Percentiles rank a stretch among this genome's conserved stretches.
Conservation (phyloP, 2,113 vertebrate species). For the Etheostoma spectabile region DNA sequence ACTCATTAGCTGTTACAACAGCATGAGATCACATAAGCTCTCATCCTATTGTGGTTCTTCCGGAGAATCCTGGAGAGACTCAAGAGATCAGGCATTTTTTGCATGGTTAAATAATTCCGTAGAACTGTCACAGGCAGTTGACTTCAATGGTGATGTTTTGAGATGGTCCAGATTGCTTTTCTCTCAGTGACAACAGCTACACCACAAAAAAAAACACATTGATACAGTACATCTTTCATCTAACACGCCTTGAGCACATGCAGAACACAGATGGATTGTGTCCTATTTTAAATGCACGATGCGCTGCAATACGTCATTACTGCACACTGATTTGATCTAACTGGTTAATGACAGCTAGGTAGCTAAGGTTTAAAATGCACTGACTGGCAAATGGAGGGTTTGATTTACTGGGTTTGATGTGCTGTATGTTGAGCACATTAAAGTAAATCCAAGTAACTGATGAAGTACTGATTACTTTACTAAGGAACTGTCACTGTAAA, state of each 20-base stretch:
- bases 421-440: constrained; percentile 42
- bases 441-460: constrained; percentile 33
- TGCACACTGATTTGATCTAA: constrained; percentile 37
- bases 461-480: constrained; percentile 56
- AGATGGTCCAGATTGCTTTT: constrained; percentile 42
- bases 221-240: not conserved
- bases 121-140: constrained; percentile 51
- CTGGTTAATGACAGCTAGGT: constrained; percentile 25
- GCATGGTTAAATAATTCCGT: constrained; percentile 65
- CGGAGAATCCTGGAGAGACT: constrained; percentile 34
- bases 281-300: constrained; percentile 27
- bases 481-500: constrained; percentile 64
- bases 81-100: constrained; percentile 46
- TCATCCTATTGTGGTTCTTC: constrained; percentile 12
- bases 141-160: constrained; percentile 48
- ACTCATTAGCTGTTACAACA: not conserved
- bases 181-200: constrained; percentile 14
- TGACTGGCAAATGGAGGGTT: constrained; percentile 25
- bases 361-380: constrained; percentile 20
- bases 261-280: constrained; percentile 4
- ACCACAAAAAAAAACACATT: constrained; percentile 22
- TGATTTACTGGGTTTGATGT: constrained; percentile 41
- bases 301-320: not conserved
- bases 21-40: not conserved
- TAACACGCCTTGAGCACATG: not conserved